Evolutionary conservation across 2,888 invertebrate genomes (phyloP).

Genomic region (Phlogophora meticulosa): DNA sequence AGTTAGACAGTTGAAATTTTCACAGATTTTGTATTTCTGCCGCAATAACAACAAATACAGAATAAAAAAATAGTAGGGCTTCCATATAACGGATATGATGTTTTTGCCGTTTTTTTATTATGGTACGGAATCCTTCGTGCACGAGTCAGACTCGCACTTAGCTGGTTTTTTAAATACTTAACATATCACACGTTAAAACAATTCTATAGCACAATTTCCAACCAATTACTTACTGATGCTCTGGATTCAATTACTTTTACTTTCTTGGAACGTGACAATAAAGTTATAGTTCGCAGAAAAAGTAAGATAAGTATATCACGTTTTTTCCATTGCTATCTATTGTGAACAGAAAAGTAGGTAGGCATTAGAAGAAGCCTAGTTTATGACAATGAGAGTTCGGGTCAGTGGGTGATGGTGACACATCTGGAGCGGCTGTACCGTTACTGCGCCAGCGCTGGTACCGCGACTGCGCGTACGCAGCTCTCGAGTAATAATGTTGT

Average conservation of each 20-base stretch:
- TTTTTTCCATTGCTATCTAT: conserved; percentile 35
- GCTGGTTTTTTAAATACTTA: no score
- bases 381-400: conserved; percentile 61
- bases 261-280: conserved; percentile 25
- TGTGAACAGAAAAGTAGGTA: conserved; percentile 50
- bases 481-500: conserved; percentile 27
- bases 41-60: no score
- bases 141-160: no score
- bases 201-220: not conserved
- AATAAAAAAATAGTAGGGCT: no score
- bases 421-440: conserved; percentile 71
- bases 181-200: not conserved
- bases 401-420: conserved; percentile 70
- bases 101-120: no score
- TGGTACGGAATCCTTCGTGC: no score
- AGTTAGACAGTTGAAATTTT: no score
- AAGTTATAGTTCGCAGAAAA: conserved; percentile 41
- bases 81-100: no score
- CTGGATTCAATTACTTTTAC: conserved; percentile 35
- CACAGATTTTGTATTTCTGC: no score
- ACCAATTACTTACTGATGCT: not conserved
- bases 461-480: conserved; percentile 35
- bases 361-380: conserved; percentile 53
- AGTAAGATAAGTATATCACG: conserved; percentile 6
- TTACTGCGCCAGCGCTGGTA: conserved; percentile 60